Evolutionary conservation across 2,888 invertebrate species (phyloP), one percentile per base, ranked within the genome.

Genomic region (Xestia xanthographa): DNA sequence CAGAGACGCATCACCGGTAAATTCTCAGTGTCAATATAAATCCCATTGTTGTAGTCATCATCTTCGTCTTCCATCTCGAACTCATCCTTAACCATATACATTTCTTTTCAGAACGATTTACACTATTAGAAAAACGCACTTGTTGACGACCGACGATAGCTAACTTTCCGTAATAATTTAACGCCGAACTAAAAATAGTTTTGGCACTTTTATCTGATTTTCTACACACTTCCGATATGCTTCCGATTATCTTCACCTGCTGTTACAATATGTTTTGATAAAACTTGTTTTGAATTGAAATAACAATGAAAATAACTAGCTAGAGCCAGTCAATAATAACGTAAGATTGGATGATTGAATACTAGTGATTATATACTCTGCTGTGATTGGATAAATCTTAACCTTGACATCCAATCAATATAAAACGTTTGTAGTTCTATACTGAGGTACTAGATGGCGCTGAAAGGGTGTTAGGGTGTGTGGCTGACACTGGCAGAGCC

Each of bases 1-100:
- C 91, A 91, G 41, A 96, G 92, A n/a, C 92, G 91, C 95, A 95
- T 95, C 20, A 95, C 94, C 5, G 95, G 95, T 56, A 95, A 90
- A 89, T 92, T 95, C 81, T 91, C 92, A 0, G 93, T 93, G 82
- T 95, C 95, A n/a, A 95, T 86, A 53, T 85, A 88, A 93, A 95
- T 93, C 84, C 92, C 92, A 74, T 93, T 82, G 29, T 80, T 86
- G 26, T 82, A 91, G 66, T 91, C 56, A 11, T 85, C 85, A 3
- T 73, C 69, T 22, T 80, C 89, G 11, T 77, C 66, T 14, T 72
- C 72, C 0, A 60, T 43, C 14, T 77, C 72, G n/a, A 12, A 50
- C 70, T 69, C 45, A 9, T 34, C 8, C 17, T 29, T 29, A 22
- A 14, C 43, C 1, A 0, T 29, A 41, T 34, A 26, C 74, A 78